A percentile compares a stretch with the other conserved stretches of the same genome.
Evolutionary conservation across 2,888 invertebrate species (phyloP).

Genomic region (Sipha maydis): DNA sequence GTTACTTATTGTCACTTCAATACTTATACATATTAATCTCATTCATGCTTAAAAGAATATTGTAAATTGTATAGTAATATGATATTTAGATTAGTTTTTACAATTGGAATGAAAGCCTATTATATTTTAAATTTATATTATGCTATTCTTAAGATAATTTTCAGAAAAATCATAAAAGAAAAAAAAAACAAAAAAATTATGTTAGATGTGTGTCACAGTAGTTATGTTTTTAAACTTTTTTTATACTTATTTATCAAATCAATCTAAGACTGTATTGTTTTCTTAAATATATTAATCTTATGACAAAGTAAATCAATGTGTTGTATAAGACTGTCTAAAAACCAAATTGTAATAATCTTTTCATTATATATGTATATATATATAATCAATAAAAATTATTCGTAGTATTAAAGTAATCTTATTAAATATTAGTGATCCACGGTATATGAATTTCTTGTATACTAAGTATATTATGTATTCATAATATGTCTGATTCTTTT

Average conservation of each 20-base stretch:
- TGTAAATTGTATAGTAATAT: not conserved
- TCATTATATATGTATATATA: not conserved
- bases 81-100: not conserved
- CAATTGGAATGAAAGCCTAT: not conserved
- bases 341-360: conserved; percentile 18
- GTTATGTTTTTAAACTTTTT: conserved; percentile 14
- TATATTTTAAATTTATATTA: not conserved
- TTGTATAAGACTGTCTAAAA: conserved; percentile 40
- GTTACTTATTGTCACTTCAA: not conserved
- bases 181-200: not conserved
- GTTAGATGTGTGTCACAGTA: not conserved
- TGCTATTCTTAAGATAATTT: not conserved
- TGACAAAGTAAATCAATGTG: conserved; percentile 9
- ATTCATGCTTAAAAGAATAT: conserved; percentile 12
- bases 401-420: not conserved
- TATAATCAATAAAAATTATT: not conserved
- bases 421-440: not conserved
- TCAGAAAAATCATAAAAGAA: not conserved
- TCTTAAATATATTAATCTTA: not conserved
- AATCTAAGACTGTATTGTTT: conserved; percentile 30
- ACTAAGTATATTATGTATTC: too few relatives aligned
- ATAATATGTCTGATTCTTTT: too few relatives aligned
- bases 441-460: too few relatives aligned
- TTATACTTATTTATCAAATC: conserved; percentile 6
- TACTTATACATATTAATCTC: not conserved